These are phyloP conservation scores for Cephus pulcher DNA, from an alignment of 2,888 invertebrate species.

Conservation along the genomic window DNA sequence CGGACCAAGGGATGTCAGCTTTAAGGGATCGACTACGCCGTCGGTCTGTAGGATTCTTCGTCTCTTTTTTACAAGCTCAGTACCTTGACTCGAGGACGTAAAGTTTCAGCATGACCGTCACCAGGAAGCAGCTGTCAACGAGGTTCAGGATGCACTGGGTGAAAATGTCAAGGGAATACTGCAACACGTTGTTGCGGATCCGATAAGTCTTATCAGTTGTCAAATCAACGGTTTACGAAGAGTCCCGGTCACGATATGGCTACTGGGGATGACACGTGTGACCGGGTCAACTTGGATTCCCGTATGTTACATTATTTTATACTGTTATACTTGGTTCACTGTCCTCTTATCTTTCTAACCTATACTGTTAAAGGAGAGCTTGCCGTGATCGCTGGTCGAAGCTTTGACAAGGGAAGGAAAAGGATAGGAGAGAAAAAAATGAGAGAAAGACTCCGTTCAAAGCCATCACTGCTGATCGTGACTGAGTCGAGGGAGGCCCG, in stretches of 20 bases:
- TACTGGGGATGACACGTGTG: background rate
- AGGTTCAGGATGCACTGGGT: background rate
- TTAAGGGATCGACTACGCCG: background rate
- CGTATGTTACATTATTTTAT: background rate
- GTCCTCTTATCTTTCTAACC: background rate
- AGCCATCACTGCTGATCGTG: constrained; percentile 12
- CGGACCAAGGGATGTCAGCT: background rate
- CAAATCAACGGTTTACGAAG: background rate
- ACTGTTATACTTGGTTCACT: background rate
- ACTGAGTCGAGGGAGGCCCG: constrained; percentile 15
- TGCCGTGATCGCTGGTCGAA: background rate
- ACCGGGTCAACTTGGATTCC: background rate
- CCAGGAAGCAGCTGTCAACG: background rate
- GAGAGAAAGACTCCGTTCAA: constrained; percentile 8
- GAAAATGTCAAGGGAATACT: background rate
- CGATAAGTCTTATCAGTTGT: background rate
- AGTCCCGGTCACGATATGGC: background rate
- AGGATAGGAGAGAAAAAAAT: background rate
- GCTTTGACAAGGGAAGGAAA: background rate
- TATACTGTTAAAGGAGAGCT: background rate
- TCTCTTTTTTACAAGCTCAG: too few relatives aligned
- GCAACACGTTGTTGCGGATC: background rate
- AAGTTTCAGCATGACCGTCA: too few relatives aligned
- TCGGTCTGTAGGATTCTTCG: too few relatives aligned
- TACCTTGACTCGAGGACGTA: too few relatives aligned